Conservation (phyloP, 1,140 invertebrate species). For the Araneus ventricosus region DNA sequence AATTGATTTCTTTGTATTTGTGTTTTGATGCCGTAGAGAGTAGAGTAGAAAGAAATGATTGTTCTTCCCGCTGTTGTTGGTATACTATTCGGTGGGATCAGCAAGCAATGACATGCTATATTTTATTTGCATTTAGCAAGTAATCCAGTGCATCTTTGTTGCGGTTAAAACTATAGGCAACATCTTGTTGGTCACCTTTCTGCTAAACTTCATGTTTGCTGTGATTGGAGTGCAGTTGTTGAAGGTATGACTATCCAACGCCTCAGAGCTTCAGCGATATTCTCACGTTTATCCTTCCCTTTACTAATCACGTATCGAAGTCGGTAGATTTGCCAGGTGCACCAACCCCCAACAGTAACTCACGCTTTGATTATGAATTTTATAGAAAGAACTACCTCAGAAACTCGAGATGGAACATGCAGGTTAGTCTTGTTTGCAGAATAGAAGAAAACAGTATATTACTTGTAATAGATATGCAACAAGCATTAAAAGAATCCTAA, state of each 20-base stretch:
- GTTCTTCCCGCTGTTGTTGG: conserved; percentile 58
- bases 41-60: conserved; percentile 58
- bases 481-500: too few species aligned
- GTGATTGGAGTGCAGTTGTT: conserved; percentile 99
- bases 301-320: conserved; percentile 65
- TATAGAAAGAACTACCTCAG: too few species aligned
- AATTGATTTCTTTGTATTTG: not conserved
- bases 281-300: conserved; percentile 62
- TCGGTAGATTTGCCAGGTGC: conserved; percentile 65
- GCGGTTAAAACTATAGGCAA: conserved; percentile 99
- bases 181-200: conserved; percentile 99
- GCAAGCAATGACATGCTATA: conserved; percentile 69
- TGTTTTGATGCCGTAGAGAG: conserved; percentile 33
- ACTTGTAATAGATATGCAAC: too few species aligned
- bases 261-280: conserved; percentile 21
- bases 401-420: too few species aligned
- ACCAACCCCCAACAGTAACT: too few species aligned
- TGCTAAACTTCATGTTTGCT: conserved; percentile 99
- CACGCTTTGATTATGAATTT: too few species aligned
- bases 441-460: too few species aligned
- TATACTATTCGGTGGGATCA: conserved; percentile 49
- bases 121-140: conserved; percentile 87
- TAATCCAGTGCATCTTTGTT: conserved; percentile 99
- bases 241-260: conserved; percentile 85
- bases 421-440: too few species aligned